Evolutionary conservation across 2,113 vertebrate genomes (phyloP).

Genomic region (Ovis canadensis): DNA sequence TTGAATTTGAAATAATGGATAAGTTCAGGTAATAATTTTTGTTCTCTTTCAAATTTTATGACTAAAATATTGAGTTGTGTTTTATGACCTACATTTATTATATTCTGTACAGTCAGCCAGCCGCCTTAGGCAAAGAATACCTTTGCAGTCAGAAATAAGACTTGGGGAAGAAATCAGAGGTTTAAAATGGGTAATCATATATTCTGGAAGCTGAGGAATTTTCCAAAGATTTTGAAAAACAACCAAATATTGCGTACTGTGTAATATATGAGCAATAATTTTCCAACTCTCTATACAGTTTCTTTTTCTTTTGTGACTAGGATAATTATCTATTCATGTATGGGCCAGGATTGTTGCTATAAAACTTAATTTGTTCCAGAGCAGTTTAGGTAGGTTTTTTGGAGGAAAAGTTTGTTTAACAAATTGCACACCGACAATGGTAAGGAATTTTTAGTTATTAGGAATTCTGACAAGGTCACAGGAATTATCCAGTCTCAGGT

Average conservation of each 20-base stretch:
- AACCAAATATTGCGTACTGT: not conserved
- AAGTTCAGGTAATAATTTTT: slow-evolving; percentile 53
- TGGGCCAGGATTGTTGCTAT: not conserved
- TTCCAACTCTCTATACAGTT: not conserved
- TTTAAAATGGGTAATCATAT: slow-evolving; percentile 42
- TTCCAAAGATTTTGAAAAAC: slow-evolving; percentile 4
- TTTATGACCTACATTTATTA: slow-evolving; percentile 56
- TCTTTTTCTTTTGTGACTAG: not conserved
- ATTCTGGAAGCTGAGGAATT: slow-evolving; percentile 23
- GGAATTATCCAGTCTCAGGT: not conserved
- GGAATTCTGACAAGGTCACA: not conserved
- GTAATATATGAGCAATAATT: not conserved
- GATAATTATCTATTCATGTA: slow-evolving; percentile 1
- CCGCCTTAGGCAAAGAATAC: slow-evolving; percentile 49
- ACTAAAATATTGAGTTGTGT: slow-evolving; percentile 66
- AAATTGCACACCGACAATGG: not conserved
- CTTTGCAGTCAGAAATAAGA: slow-evolving; percentile 12
- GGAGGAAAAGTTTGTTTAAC: not conserved
- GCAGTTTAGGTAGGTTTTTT: not conserved
- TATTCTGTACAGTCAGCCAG: slow-evolving; percentile 35
- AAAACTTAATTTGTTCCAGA: slow-evolving; percentile 13
- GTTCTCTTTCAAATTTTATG: slow-evolving; percentile 65
- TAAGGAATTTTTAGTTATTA: not conserved
- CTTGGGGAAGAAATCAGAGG: not conserved
- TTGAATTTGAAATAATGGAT: slow-evolving; percentile 63